Conservation (phyloP, 92 coral and sea anemone species). For the Bergia sp. region DNA sequence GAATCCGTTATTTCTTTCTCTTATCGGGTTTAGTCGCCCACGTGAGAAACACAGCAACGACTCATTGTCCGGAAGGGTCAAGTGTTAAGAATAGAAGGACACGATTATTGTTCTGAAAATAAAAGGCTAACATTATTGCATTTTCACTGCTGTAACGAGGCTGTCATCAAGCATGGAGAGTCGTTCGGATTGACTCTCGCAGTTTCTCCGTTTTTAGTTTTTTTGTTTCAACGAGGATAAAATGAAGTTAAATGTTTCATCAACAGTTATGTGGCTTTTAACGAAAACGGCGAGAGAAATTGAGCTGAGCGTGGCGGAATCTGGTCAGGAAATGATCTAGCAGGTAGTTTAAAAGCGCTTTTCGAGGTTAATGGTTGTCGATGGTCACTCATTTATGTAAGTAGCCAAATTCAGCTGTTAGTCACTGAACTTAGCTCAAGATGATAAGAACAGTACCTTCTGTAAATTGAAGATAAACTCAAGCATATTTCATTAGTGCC, state of each 20-base stretch:
- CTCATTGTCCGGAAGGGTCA: constrained; percentile 15
- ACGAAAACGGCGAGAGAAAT: neutral
- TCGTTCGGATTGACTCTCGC: neutral
- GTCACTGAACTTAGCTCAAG: neutral
- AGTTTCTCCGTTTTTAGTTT: neutral
- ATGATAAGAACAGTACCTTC: neutral
- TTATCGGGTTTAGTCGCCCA: neutral
- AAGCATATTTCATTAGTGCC: neutral
- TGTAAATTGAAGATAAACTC: neutral
- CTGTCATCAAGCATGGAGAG: neutral
- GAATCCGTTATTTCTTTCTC: neutral
- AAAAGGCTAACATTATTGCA: neutral
- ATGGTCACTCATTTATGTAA: neutral
- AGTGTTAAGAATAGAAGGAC: constrained; percentile 1
- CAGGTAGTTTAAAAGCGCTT: neutral
- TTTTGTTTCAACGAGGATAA: neutral
- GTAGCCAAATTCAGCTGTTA: neutral
- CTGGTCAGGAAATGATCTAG: neutral
- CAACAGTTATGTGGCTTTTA: neutral
- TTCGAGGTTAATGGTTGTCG: constrained; percentile 4
- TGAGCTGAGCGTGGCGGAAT: neutral
- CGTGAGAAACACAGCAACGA: neutral
- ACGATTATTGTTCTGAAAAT: constrained; percentile 2
- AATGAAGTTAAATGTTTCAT: neutral
- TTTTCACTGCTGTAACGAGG: neutral